A percentile compares a stretch with the other conserved stretches of the same genome.
phyloP scores from a whole-genome alignment of 1,140 invertebrate genomes.

The Drosophila tristis region DNA sequence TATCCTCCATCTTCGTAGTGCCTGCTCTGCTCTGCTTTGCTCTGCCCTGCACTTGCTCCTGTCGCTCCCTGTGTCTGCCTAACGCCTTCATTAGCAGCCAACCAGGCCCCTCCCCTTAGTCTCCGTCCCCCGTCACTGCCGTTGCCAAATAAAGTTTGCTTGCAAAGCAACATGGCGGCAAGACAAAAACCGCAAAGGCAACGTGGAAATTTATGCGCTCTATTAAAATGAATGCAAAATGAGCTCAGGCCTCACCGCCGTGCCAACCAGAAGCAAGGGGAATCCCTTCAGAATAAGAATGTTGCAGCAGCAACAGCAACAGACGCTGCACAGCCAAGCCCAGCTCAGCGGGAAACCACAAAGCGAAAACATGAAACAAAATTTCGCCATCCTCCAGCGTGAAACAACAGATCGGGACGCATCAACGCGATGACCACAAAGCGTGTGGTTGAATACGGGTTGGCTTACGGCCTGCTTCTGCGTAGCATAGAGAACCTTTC shows the following conservation, averaged over 20 bases:
- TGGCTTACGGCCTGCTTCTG: background rate
- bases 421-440: constrained; percentile 62
- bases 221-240: constrained; percentile 79
- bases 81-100: constrained; percentile 69
- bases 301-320: constrained; percentile 15
- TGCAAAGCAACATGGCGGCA: constrained; percentile 56
- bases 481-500: background rate
- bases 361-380: constrained; percentile 55
- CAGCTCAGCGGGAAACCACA: constrained; percentile 46
- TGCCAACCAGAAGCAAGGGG: background rate
- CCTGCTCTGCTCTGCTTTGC: background rate
- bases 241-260: constrained; percentile 21
- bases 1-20: constrained; percentile 21
- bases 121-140: constrained; percentile 9
- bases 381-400: constrained; percentile 53
- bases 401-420: background rate
- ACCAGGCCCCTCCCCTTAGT: constrained; percentile 18
- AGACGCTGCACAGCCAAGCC: constrained; percentile 6
- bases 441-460: constrained; percentile 29
- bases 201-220: constrained; percentile 71
- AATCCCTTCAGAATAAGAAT: constrained; percentile 11
- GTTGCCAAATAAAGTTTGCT: constrained; percentile 77
- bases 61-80: constrained; percentile 13
- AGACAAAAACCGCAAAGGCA: constrained; percentile 61
- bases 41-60: constrained; percentile 12